phyloP scores from a whole-genome alignment of 2,888 invertebrate species.

The Pycnomerus fuliginosus region DNA sequence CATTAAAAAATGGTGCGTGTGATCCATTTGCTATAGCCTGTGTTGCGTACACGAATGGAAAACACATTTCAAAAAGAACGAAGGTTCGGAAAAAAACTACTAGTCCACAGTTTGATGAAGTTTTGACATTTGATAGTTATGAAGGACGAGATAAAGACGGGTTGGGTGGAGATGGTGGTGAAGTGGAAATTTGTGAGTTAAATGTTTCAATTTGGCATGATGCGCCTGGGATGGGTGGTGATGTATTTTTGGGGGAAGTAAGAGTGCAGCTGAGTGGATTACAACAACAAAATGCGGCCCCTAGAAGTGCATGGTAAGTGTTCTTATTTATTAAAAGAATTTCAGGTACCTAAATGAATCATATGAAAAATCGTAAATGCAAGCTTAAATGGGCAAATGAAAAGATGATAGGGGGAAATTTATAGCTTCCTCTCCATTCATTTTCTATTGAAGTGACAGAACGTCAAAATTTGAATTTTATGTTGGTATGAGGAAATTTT shows the following conservation, averaged over 20 bases:
- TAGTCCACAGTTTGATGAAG: conserved; percentile 86
- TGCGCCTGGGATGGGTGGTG: conserved; percentile 71
- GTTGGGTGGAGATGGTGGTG: conserved; percentile 32
- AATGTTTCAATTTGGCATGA: conserved; percentile 87
- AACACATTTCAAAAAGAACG: conserved; percentile 76
- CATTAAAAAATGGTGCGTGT: conserved; percentile 86
- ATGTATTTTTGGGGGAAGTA: conserved; percentile 87
- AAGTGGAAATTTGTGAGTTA: conserved; percentile 76
- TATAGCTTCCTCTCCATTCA: no score
- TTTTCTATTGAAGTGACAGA: no score
- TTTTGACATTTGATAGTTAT: conserved; percentile 72
- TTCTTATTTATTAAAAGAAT: no score
- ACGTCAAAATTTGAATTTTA: no score
- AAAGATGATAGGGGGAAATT: no score
- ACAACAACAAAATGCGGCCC: conserved; percentile 61
- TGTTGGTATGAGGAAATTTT: no score
- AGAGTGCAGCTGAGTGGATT: conserved; percentile 74
- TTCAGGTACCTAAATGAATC: no score
- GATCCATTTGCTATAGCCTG: conserved; percentile 82
- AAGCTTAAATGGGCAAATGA: no score
- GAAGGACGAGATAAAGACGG: conserved; percentile 53
- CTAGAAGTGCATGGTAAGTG: conserved; percentile 73
- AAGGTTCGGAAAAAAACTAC: conserved; percentile 88
- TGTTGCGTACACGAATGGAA: conserved; percentile 77
- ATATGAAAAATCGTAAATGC: no score